Conservation (phyloP, 2,797 vertebrate species). For the Acipenser oxyrinchus region DNA sequence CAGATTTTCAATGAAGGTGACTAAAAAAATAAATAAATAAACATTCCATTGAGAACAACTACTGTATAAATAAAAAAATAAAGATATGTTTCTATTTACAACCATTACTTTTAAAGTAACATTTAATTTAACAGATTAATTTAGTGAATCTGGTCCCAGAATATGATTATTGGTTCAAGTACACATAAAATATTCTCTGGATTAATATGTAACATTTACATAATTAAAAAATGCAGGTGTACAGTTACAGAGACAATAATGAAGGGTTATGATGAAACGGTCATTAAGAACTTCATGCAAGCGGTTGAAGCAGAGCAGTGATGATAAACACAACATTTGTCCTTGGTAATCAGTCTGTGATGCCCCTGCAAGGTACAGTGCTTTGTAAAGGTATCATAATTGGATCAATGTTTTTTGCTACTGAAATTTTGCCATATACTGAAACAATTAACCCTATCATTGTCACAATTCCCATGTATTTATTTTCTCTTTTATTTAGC, state of each 20-base stretch:
- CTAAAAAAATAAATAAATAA: no score
- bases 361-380: conserved; percentile 24
- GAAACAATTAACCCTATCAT: no score
- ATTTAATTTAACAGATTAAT: conserved; percentile 62
- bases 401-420: background rate
- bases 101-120: conserved; percentile 55
- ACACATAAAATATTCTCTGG: conserved; percentile 48
- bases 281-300: conserved; percentile 43
- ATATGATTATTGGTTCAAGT: conserved; percentile 59
- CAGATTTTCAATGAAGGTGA: no score
- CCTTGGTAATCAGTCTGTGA: conserved; percentile 31
- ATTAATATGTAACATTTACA: conserved; percentile 52
- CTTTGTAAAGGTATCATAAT: conserved; percentile 38
- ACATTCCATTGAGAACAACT: no score
- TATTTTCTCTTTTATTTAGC: no score
- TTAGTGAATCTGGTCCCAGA: conserved; percentile 50
- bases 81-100: conserved; percentile 22
- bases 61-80: no score
- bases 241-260: conserved; percentile 34
- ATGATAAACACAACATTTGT: conserved; percentile 49
- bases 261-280: conserved; percentile 66
- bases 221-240: conserved; percentile 48
- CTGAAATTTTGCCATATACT: no score
- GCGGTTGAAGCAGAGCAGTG: conserved; percentile 28
- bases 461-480: no score